Percentiles rank a stretch among this genome's conserved stretches.
phyloP scores from a whole-genome alignment of 2,113 vertebrate species.

The Scolopax mira region DNA sequence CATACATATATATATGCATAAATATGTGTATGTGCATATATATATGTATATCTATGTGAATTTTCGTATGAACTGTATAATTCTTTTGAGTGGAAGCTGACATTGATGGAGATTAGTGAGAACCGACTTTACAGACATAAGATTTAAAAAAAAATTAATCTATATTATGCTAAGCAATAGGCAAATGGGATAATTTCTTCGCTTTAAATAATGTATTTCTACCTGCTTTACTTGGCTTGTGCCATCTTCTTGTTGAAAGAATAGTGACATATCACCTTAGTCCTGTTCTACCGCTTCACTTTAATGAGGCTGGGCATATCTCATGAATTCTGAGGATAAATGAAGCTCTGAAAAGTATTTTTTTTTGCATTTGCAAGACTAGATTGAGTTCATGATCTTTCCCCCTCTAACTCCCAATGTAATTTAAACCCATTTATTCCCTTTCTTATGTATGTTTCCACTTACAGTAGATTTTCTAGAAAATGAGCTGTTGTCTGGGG shows the following conservation, averaged over 20 bases:
- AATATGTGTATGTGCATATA: not conserved
- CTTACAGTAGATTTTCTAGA: not conserved
- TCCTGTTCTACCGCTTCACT: not conserved
- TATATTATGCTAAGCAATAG: not conserved
- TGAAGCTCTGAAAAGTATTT: not conserved
- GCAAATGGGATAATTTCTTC: not conserved
- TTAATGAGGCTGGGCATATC: not conserved
- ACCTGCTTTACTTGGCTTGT: constrained; percentile 6
- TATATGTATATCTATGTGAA: not conserved
- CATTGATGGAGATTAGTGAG: not conserved
- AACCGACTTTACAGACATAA: not conserved
- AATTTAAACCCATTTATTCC: constrained; percentile 30
- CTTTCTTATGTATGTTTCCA: not conserved
- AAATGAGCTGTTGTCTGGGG: not conserved
- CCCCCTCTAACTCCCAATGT: not conserved
- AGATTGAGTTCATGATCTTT: constrained; percentile 1
- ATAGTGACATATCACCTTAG: not conserved
- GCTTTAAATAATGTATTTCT: constrained; percentile 22
- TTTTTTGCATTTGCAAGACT: constrained; percentile 10
- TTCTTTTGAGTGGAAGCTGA: not conserved
- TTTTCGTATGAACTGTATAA: not conserved
- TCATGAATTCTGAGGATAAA: constrained; percentile 34
- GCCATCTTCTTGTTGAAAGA: not conserved
- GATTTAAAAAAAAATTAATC: not conserved
- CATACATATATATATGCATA: not conserved